phyloP scores from a whole-genome alignment of 2,797 vertebrate genomes.

The Paguma larvata region DNA sequence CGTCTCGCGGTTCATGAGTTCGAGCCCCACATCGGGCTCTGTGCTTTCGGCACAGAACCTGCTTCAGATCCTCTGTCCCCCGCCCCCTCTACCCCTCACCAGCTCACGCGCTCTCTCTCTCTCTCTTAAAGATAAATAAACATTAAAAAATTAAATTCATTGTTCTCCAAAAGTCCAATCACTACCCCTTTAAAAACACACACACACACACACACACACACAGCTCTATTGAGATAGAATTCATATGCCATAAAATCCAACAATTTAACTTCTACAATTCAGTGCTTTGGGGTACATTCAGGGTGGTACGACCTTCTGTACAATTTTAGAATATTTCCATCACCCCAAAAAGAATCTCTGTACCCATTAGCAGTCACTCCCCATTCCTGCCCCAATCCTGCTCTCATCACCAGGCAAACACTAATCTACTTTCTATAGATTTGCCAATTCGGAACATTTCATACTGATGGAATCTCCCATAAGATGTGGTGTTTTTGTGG shows the following conservation, averaged over 20 bases:
- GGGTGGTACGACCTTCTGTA: background rate
- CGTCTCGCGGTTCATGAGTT: no score
- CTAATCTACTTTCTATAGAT: background rate
- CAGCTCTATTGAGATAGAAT: background rate
- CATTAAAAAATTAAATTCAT: background rate
- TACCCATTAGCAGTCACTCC: background rate
- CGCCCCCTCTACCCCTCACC: no score
- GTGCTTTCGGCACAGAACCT: no score
- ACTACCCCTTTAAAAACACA: background rate
- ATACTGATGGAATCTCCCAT: background rate
- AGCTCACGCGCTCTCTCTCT: no score
- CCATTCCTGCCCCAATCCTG: background rate
- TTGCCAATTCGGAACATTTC: background rate
- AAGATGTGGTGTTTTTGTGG: background rate
- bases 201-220: no score
- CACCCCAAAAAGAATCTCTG: background rate
- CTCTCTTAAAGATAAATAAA: no score
- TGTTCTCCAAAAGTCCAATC: background rate
- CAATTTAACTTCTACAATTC: background rate
- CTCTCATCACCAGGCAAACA: background rate
- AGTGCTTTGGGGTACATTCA: background rate
- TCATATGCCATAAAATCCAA: conserved; percentile 17
- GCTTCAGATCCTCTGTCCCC: no score
- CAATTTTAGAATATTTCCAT: conserved; percentile 11
- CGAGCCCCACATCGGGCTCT: no score